These are phyloP conservation scores for Ciconia nigra DNA, from an alignment of 2,797 vertebrate genomes.

Conservation along the genomic window DNA sequence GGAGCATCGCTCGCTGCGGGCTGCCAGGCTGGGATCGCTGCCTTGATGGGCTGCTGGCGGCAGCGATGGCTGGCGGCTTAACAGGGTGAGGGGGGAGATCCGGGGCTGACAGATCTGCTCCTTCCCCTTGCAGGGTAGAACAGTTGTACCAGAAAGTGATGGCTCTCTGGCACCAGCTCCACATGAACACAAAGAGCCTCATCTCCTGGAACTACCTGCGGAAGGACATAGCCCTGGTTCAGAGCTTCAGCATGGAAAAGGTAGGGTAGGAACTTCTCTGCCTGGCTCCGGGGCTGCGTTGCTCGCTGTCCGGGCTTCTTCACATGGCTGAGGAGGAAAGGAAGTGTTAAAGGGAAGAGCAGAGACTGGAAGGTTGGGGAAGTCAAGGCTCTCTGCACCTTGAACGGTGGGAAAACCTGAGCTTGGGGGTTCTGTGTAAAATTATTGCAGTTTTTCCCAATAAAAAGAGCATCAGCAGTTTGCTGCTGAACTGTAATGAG, in stretches of 20 bases:
- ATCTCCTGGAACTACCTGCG: slow-evolving; percentile 95
- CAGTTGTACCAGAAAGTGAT: slow-evolving; percentile 98
- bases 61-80: neutral
- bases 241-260: slow-evolving; percentile 89
- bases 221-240: slow-evolving; percentile 86
- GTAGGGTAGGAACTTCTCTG: slow-evolving; percentile 43
- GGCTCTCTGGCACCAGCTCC: slow-evolving; percentile 96
- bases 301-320: neutral
- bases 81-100: neutral
- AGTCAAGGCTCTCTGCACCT: neutral
- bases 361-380: too few species aligned
- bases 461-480: neutral
- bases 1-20: accelerated
- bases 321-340: neutral
- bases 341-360: neutral
- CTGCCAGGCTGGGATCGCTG: neutral
- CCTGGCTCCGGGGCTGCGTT: neutral
- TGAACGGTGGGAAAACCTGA: neutral
- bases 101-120: neutral
- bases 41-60: neutral
- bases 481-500: neutral
- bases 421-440: neutral
- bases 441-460: accelerated
- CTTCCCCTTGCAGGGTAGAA: slow-evolving; percentile 80
- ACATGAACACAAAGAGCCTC: slow-evolving; percentile 96